Evolutionary conservation across 2,113 vertebrate species (phyloP).

Genomic region (Tretioscincus oriximinensis): DNA sequence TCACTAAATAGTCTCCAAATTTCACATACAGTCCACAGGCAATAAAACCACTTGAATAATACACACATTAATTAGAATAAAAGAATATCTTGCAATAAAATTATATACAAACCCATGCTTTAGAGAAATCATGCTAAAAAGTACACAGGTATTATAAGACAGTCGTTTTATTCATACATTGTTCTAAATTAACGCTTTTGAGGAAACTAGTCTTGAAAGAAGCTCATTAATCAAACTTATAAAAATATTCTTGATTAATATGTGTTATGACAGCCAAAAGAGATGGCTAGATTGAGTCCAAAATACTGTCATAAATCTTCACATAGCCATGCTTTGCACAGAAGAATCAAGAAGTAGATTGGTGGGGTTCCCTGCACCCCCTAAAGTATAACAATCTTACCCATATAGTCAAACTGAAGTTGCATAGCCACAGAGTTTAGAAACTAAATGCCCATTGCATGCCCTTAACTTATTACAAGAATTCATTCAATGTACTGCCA

Average conservation of each 20-base stretch:
- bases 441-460: constrained; percentile 37
- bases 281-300: background rate
- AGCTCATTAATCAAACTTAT: constrained; percentile 6
- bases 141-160: background rate
- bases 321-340: background rate
- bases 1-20: constrained; percentile 22
- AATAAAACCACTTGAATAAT: constrained; percentile 26
- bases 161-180: background rate
- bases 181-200: background rate
- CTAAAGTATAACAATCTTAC: background rate
- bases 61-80: background rate
- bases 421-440: background rate
- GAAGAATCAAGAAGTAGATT: background rate
- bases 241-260: background rate
- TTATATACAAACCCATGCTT: background rate
- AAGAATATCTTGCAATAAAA: background rate
- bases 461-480: constrained; percentile 43
- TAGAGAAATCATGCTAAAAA: constrained; percentile 9
- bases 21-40: background rate
- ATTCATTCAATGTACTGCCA: constrained; percentile 27
- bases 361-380: constrained; percentile 4
- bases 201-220: background rate
- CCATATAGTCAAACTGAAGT: background rate
- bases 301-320: background rate
- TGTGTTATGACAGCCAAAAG: background rate